A percentile compares a stretch with the other conserved stretches of the same genome.
Conservation (phyloP, 2,113 vertebrate species). For the Mugil cephalus region DNA sequence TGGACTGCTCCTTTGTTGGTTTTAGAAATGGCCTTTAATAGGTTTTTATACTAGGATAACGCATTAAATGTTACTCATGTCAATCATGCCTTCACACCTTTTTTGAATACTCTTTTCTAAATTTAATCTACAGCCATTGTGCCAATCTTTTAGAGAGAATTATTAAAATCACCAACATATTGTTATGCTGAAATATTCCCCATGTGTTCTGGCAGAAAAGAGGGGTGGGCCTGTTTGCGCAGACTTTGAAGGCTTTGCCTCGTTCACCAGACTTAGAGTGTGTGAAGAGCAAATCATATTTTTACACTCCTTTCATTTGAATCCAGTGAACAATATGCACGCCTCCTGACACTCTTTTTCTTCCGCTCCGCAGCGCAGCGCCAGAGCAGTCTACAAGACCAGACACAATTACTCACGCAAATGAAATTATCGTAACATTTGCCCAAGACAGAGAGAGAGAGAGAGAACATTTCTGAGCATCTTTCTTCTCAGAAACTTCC, state of each 20-base stretch:
- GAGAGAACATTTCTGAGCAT: conserved; percentile 50
- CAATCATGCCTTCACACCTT: not conserved
- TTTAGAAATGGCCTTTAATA: conserved; percentile 3
- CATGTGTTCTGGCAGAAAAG: conserved; percentile 32
- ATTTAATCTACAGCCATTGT: not conserved
- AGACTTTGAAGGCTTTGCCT: conserved; percentile 23
- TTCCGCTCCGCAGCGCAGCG: conserved; percentile 23
- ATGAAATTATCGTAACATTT: conserved; percentile 79
- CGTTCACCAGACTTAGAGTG: conserved; percentile 15
- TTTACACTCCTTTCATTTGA: conserved; percentile 65
- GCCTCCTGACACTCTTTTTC: conserved; percentile 47
- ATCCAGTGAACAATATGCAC: conserved; percentile 66
- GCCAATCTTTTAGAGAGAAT: conserved; percentile 10
- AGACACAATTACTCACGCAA: conserved; percentile 76
- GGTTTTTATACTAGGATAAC: conserved; percentile 13
- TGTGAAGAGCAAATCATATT: conserved; percentile 40
- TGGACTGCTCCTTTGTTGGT: conserved; percentile 12
- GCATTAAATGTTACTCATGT: conserved; percentile 6
- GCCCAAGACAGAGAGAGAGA: conserved; percentile 62
- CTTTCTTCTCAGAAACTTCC: conserved; percentile 34
- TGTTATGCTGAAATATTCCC: not conserved
- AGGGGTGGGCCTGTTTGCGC: conserved; percentile 18
- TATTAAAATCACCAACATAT: not conserved
- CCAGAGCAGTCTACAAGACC: conserved; percentile 58
- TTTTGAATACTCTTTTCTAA: not conserved